A percentile compares a stretch with the other conserved stretches of the same genome.
Conservation (phyloP, 2,888 invertebrate genomes). For the Eueremaeus valkanovi region DNA sequence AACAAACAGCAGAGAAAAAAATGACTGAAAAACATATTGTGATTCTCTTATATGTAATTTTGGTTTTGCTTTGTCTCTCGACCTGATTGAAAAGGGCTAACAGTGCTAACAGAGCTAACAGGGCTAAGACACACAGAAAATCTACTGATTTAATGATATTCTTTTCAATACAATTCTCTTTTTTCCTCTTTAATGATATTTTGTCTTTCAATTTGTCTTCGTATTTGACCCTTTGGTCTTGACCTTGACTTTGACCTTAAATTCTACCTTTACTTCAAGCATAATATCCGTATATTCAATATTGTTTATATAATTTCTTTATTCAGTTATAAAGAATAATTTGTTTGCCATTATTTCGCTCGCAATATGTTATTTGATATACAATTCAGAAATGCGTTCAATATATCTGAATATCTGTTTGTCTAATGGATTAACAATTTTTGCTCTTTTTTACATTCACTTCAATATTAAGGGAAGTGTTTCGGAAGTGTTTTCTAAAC, state of each 20-base stretch:
- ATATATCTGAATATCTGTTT: not conserved
- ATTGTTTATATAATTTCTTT: too few relatives aligned
- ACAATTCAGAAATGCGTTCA: not conserved
- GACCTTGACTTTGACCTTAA: constrained; percentile 1
- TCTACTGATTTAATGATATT: not conserved
- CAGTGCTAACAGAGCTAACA: not conserved
- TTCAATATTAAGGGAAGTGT: constrained; percentile 1
- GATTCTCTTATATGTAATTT: not conserved
- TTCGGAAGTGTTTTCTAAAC: not conserved
- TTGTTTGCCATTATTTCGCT: too few relatives aligned
- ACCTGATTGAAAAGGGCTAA: not conserved
- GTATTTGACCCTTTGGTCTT: not conserved
- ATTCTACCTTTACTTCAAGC: not conserved
- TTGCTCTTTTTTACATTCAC: not conserved
- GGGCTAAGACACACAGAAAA: not conserved
- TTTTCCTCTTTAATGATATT: not conserved
- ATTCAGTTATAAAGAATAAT: too few relatives aligned
- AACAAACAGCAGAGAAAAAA: too few relatives aligned
- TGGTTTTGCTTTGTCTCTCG: not conserved
- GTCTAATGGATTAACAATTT: not conserved
- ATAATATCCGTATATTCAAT: too few relatives aligned
- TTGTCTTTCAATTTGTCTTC: not conserved
- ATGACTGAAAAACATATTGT: too few relatives aligned
- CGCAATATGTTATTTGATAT: not conserved
- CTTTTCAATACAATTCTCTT: not conserved